These are phyloP conservation scores for Camponotus vicinus DNA, from an alignment of 1,140 invertebrate species.

Conservation along the genomic window DNA sequence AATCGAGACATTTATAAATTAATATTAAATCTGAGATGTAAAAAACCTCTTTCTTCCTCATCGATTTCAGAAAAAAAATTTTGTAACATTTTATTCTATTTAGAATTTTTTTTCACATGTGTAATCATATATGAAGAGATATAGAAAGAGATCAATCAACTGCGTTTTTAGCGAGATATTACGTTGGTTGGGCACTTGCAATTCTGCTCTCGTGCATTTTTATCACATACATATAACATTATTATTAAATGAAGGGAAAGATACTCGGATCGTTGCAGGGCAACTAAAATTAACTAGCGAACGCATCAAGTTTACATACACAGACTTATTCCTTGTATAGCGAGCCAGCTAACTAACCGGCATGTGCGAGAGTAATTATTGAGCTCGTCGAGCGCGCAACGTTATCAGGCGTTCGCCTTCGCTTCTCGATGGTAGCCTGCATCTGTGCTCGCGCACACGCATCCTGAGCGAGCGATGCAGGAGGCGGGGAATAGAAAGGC, in stretches of 20 bases:
- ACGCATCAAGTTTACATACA: neutral
- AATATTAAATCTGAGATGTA: no score
- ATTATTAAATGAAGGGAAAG: slow-evolving; percentile 59
- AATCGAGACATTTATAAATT: no score
- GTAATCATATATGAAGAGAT: neutral
- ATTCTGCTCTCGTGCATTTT: slow-evolving; percentile 20
- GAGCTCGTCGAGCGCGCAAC: slow-evolving; percentile 60
- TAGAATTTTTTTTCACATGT: neutral
- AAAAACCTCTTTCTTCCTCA: no score
- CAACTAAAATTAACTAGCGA: slow-evolving; percentile 16
- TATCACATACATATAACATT: slow-evolving; percentile 64
- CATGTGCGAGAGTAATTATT: slow-evolving; percentile 71
- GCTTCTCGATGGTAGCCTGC: neutral
- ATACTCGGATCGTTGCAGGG: neutral
- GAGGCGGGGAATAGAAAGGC: slow-evolving; percentile 27
- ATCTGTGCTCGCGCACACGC: neutral
- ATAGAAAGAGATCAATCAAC: neutral
- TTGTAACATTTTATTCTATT: no score
- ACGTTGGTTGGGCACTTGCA: slow-evolving; percentile 7
- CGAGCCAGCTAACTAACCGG: slow-evolving; percentile 42
- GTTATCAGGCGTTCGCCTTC: slow-evolving; percentile 72
- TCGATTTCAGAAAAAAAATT: no score
- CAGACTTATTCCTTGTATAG: slow-evolving; percentile 21
- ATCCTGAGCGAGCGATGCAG: slow-evolving; percentile 7
- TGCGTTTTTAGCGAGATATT: slow-evolving; percentile 45